Evolutionary conservation across 2,888 invertebrate species (phyloP).

Genomic region (Pseudanteris insignis): DNA sequence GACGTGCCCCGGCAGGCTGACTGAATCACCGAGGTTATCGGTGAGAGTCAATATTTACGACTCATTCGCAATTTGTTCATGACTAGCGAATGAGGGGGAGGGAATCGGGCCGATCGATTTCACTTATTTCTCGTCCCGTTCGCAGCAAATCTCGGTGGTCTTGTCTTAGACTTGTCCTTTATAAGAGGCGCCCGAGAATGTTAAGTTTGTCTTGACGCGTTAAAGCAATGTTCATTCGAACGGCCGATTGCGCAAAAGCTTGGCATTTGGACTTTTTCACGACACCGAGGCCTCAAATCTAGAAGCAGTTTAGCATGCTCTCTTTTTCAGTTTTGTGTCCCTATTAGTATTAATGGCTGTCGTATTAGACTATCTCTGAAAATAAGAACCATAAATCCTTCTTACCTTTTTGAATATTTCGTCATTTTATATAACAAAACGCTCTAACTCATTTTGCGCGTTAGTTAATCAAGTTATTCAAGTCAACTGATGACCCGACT

Average conservation of each 20-base stretch:
- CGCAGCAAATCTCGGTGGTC: constrained; percentile 28
- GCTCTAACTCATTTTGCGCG: too few relatives aligned
- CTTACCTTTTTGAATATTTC: too few relatives aligned
- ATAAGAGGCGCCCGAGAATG: constrained; percentile 22
- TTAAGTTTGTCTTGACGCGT: constrained; percentile 22
- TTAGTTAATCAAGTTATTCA: too few relatives aligned
- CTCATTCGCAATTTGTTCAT: constrained; percentile 39
- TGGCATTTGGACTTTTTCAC: constrained; percentile 10
- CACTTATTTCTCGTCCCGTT: constrained; percentile 23
- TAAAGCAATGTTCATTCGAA: constrained; percentile 25
- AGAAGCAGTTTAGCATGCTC: constrained; percentile 13
- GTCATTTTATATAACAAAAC: too few relatives aligned
- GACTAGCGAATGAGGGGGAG: constrained; percentile 8
- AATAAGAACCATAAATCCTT: constrained; percentile 4
- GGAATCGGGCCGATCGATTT: constrained; percentile 37
- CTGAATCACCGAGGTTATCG: constrained; percentile 42
- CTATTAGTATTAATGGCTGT: constrained; percentile 7
- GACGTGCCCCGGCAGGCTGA: constrained; percentile 37
- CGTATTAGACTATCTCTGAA: background rate
- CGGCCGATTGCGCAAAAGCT: constrained; percentile 23
- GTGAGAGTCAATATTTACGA: constrained; percentile 42
- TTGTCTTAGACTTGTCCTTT: constrained; percentile 28
- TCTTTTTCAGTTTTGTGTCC: constrained; percentile 14
- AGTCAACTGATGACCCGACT: too few relatives aligned
- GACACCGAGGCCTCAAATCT: constrained; percentile 8